Evolutionary conservation across 1,140 invertebrate genomes (phyloP), one percentile per base, ranked within the genome.

Genomic region (Battus philenor): DNA sequence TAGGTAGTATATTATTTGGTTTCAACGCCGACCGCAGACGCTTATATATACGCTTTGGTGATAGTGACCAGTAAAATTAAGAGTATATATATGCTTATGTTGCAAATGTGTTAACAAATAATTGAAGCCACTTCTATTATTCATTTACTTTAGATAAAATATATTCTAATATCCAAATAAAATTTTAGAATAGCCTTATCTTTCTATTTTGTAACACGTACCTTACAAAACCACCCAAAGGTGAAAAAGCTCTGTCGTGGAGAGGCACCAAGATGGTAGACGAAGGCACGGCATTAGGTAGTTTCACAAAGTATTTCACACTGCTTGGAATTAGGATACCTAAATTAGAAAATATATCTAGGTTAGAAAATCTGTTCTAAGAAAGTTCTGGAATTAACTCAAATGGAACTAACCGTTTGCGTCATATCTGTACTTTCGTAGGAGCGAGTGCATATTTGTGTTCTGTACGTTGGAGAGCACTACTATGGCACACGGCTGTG

Each of bases 361-460:
- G n/a, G n/a, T n/a, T n/a, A n/a, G n/a, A n/a, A n/a, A n/a, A n/a
- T n/a, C n/a, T n/a, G n/a, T n/a, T n/a, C n/a, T n/a, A n/a, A 24
- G 10, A 31, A 10, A 7, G 2, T 11, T 27, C n/a, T 17, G n/a
- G 11, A 33, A 20, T 6, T 9, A 32, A 7, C 5, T 29, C n/a
- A 18, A 38, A 22, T 43, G 10, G n/a, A 11, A 20, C 60, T 65
- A 43, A 80, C 79, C 79, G 30, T 80, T 73, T 49, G 68, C 54
- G 34, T 83, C 65, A 47, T 80, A 83, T 71, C 72, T 60, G 18
- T 83, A 80, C 47, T 73, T 83, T 36, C 79, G 63, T 31, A 83
- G 38, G 10, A 83, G 52, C 2, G 79, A 72, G 41, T 79, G 79
- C 63, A 75, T 67, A 8, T 38, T 64, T 5, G 74, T 63, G 34